Conservation (phyloP, 1,140 invertebrate genomes). For the Cotesia typhae region DNA sequence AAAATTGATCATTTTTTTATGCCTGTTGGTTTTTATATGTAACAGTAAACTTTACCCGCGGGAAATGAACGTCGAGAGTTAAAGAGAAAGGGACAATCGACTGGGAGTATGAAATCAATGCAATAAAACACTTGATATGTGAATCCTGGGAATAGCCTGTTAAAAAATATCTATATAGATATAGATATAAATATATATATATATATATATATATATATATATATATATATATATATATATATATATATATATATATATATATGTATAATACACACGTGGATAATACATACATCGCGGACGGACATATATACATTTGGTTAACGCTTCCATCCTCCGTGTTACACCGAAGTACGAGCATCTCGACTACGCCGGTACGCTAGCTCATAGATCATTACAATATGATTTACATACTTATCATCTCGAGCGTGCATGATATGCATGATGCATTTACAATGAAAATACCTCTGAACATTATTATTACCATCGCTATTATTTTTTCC, state of each 20-base stretch:
- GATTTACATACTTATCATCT: constrained; percentile 33
- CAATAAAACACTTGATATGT: constrained; percentile 32
- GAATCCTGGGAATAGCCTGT: constrained; percentile 19
- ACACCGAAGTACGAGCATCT: neutral
- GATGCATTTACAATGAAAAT: too few species aligned
- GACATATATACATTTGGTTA: neutral
- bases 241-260: neutral
- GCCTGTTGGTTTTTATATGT: neutral
- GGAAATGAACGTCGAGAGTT: constrained; percentile 12
- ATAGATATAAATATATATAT: neutral
- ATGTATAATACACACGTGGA: too few species aligned
- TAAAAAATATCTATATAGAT: neutral
- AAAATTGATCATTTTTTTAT: neutral
- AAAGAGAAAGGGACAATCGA: constrained; percentile 8
- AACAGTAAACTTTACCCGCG: constrained; percentile 4
- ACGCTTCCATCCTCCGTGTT: neutral
- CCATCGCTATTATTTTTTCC: too few species aligned
- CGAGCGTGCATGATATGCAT: too few species aligned
- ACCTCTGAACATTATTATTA: too few species aligned
- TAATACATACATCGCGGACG: too few species aligned
- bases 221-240: neutral
- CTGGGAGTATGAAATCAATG: constrained; percentile 33
- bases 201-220: too few species aligned
- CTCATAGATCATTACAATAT: constrained; percentile 31
- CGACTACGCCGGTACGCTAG: neutral